Evolutionary conservation across 2,797 vertebrate genomes (phyloP).

Genomic region (Schizopygopsis pylzovi): DNA sequence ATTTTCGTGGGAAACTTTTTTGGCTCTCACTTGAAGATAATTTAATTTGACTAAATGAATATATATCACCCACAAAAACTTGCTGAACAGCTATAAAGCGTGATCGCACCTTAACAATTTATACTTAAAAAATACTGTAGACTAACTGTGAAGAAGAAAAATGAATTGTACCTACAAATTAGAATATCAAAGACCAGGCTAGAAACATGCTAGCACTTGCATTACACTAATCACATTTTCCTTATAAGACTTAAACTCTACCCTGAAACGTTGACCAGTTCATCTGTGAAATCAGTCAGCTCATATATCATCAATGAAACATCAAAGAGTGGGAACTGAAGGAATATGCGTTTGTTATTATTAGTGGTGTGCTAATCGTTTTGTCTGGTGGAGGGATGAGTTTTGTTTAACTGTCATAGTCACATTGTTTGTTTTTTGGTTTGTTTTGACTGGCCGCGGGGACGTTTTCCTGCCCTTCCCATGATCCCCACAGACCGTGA

Average conservation of each 20-base stretch:
- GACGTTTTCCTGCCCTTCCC: slow-evolving; percentile 61
- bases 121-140: not conserved
- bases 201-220: not conserved
- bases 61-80: not conserved
- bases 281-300: not conserved
- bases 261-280: not conserved
- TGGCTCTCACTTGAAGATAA: not conserved
- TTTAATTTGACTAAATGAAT: not conserved
- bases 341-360: not conserved
- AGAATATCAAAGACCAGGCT: not conserved
- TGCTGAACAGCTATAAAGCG: not conserved
- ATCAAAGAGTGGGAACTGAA: not conserved
- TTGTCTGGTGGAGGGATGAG: not conserved
- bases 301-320: not conserved
- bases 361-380: slow-evolving; percentile 12
- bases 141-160: not conserved
- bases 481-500: slow-evolving; percentile 84
- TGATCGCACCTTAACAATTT: not conserved
- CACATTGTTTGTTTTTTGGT: slow-evolving; percentile 66
- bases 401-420: slow-evolving; percentile 46
- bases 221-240: not conserved
- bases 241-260: not conserved
- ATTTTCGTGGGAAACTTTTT: not conserved
- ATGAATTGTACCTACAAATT: not conserved
- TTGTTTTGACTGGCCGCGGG: slow-evolving; percentile 67